Base-by-base conservation (phyloP, 2,113 vertebrate genomes). In the Xiphophorus hellerii region DNA sequence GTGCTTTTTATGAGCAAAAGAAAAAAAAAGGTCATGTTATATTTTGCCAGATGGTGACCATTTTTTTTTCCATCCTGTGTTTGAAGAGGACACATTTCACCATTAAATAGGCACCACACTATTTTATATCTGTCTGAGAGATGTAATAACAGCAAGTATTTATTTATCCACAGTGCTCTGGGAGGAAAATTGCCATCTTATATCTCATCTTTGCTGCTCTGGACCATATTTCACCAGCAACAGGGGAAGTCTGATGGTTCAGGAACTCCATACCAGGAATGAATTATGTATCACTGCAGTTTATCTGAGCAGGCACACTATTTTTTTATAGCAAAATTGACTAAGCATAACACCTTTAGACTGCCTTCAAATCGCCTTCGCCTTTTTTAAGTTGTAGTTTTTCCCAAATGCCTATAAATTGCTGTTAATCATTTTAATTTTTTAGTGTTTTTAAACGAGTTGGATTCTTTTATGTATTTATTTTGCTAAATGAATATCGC, bases 121-220 rank as follows among this genome's bases (percentile, higher is more conserved):
- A 6, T 44, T 67, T 37, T 30, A n/a, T 61, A 76, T 68, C 66
- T 61, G 30, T 70, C 66, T 54, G 61, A 48, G 68, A 78, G 33
- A 60, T 63, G 65, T 61, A 70, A 75, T 69, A 77, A 81, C 6
- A 62, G 27, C 37, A 66, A n/a, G 42, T 66, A 66, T 81, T 62
- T 62, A 75, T 84, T 75, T 61, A 75, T 79, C 73, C 61, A 48
- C 48, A 42, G 62, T n/a, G 13, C 54, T 69, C 69, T 58, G 58
- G 51, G 74, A 73, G 60, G 39, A 63, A 69, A 73, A 66, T 77
- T 71, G 74, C 67, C 63, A 17, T 29, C 54, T 79, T 73, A 42
- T 12, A 69, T 73, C 62, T 73, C 42, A 66, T 73, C 62, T 31
- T 61, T 71, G 74, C 74, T 63, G 62, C 71, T 64, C 31, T 68